Conservation (phyloP, 2,888 invertebrate genomes). For the Ethmia dodecea region DNA sequence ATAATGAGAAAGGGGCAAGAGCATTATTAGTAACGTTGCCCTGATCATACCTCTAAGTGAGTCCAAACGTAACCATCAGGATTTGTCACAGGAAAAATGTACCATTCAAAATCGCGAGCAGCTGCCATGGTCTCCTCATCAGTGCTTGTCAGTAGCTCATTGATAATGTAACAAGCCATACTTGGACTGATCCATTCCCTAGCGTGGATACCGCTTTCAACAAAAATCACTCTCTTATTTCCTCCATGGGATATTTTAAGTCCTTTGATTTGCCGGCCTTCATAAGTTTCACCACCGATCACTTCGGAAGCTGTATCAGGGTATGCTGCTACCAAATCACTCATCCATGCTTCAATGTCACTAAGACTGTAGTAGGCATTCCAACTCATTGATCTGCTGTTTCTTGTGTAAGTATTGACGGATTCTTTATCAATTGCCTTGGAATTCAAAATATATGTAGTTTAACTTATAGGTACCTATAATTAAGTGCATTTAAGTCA, state of each 20-base stretch:
- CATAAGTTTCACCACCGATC: conserved; percentile 56
- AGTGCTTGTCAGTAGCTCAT: conserved; percentile 78
- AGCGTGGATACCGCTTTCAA: conserved; percentile 81
- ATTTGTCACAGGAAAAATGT: conserved; percentile 85
- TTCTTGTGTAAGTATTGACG: conserved; percentile 38
- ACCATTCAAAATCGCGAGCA: conserved; percentile 82
- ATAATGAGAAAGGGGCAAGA: no score
- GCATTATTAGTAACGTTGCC: no score
- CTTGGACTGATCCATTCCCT: conserved; percentile 87
- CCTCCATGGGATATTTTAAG: conserved; percentile 64
- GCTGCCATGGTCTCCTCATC: conserved; percentile 56
- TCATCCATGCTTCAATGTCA: conserved; percentile 79
- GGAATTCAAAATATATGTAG: no score
- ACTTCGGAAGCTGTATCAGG: conserved; percentile 57
- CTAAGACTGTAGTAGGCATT: conserved; percentile 78
- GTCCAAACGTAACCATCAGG: conserved; percentile 88
- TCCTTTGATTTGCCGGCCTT: conserved; percentile 61
- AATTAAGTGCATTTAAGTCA: no score
- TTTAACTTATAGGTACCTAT: no score
- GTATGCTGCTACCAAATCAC: conserved; percentile 58
- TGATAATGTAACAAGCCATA: conserved; percentile 77
- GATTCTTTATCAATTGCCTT: conserved; percentile 72
- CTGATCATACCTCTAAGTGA: conserved; percentile 73
- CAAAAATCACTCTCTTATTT: conserved; percentile 44
- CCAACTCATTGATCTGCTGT: conserved; percentile 67